Percentiles rank a stretch among this genome's conserved stretches.
Conservation (phyloP, 2,888 invertebrate species). For the Minunthozetes semirufus region DNA sequence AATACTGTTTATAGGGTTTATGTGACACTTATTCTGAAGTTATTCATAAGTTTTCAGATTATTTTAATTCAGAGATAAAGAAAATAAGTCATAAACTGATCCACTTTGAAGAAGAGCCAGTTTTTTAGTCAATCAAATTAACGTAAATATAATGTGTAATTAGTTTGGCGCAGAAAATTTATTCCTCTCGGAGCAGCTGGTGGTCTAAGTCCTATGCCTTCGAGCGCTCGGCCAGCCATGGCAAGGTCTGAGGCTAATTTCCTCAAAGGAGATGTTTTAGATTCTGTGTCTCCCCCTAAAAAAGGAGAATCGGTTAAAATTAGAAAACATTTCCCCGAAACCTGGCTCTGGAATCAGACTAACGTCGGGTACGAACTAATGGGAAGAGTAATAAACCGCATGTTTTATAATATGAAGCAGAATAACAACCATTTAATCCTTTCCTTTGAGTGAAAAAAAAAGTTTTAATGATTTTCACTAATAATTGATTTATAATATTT, state of each 20-base stretch:
- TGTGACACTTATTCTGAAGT: not conserved
- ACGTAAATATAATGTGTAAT: too few relatives aligned
- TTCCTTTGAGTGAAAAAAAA: too few relatives aligned
- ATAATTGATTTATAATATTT: too few relatives aligned
- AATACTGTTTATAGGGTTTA: not conserved
- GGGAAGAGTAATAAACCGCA: not conserved
- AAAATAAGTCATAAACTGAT: too few relatives aligned
- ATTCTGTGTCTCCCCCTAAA: not conserved
- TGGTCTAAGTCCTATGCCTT: too few relatives aligned
- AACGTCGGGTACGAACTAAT: conserved; percentile 42
- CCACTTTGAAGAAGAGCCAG: too few relatives aligned
- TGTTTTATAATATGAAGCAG: conserved; percentile 13
- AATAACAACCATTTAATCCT: not conserved
- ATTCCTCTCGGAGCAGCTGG: too few relatives aligned
- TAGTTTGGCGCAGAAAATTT: too few relatives aligned
- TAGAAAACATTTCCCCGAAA: conserved; percentile 46
- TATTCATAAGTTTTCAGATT: too few relatives aligned
- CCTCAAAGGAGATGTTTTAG: not conserved
- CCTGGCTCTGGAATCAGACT: conserved; percentile 48
- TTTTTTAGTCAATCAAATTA: too few relatives aligned
- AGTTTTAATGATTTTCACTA: too few relatives aligned
- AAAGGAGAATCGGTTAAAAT: conserved; percentile 34
- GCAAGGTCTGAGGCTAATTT: not conserved
- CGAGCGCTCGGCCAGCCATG: not conserved
- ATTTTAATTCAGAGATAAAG: too few relatives aligned